phyloP scores from a whole-genome alignment of 2,888 invertebrate species.

The Apotomis betuletana region DNA sequence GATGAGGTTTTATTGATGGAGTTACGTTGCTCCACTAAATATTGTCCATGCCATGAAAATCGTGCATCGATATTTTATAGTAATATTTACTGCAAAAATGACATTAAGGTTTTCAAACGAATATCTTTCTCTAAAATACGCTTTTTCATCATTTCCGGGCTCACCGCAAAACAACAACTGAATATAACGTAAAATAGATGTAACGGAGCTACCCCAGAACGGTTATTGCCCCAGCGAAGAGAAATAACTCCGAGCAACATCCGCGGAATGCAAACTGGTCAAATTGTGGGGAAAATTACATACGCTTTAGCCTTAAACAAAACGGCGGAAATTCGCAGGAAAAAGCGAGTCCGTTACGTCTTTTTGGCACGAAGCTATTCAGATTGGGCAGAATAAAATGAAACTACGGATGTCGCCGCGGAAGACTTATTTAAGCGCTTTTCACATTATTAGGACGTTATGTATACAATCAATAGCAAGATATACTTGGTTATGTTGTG shows the following conservation, averaged over 20 bases:
- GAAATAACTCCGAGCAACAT: conserved; percentile 17
- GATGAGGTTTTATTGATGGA: no score
- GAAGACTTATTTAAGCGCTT: conserved; percentile 1
- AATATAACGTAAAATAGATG: conserved; percentile 10
- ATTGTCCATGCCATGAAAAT: no score
- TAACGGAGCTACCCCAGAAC: not conserved
- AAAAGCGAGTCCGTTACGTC: not conserved
- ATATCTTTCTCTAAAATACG: no score
- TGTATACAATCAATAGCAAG: not conserved
- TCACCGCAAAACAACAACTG: not conserved
- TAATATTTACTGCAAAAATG: no score
- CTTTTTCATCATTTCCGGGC: conserved; percentile 1
- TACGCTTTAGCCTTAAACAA: not conserved
- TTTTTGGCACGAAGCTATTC: not conserved
- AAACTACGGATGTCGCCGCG: conserved; percentile 1
- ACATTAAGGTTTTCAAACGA: no score
- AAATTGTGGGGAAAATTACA: conserved; percentile 32
- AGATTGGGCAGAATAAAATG: not conserved
- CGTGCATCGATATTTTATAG: no score
- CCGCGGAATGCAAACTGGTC: conserved; percentile 35
- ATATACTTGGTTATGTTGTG: not conserved
- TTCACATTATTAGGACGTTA: conserved; percentile 4
- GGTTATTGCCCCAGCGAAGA: conserved; percentile 25
- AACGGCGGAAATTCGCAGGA: not conserved
- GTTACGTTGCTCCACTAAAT: no score